Base-by-base conservation (phyloP, 2,113 vertebrate genomes). In the Ceuthmochares aereus region DNA sequence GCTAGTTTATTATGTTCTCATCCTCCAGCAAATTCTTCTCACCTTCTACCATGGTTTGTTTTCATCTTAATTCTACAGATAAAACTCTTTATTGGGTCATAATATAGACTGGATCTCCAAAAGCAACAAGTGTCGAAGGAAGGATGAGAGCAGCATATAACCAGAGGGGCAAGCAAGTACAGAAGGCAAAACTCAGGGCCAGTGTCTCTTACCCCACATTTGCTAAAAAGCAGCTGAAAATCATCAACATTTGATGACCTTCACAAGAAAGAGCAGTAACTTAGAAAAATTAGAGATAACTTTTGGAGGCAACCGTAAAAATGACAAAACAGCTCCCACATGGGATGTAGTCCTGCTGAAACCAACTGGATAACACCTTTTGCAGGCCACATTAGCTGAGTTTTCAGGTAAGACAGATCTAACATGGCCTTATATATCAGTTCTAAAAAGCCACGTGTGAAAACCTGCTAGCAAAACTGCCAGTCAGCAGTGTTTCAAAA, bases 81-180 rank as follows among this genome's bases (percentile, higher is more conserved):
- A 94, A 92, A 97, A 80, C 37, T 68, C 76, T 92, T 96, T 90
- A 96, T 80, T 87, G 80, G 86, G 76, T 72, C 84, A 79, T 92
- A 82, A 92, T 78, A 87, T 14, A 91, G 81, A 79, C 81, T 68
- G 58, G 81, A 64, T 89, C 30, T 87, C 62, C 68, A 32, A 72
- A 43, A 84, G 80, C 14, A 19, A 12, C 0, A 4, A 73, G 69
- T 2, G 4, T 18, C 1, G 2, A n/a, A 43, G 63, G 51, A 51
- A 92, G 73, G 76, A n/a, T 52, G 52, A 84, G 43, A 75, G 52
- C 23, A 84, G 64, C 51, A 47, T 16, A 9, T 11, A 59, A 62
- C 9, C 37, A 70, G 42, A 30, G 45, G 6, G 37, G 15, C 8
- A 80, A 93, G 51, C 36, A 81, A 42, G 56, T 63, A 81, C n/a